Conservation (phyloP, 2,797 vertebrate genomes). For the Aulostomus chinensis region DNA sequence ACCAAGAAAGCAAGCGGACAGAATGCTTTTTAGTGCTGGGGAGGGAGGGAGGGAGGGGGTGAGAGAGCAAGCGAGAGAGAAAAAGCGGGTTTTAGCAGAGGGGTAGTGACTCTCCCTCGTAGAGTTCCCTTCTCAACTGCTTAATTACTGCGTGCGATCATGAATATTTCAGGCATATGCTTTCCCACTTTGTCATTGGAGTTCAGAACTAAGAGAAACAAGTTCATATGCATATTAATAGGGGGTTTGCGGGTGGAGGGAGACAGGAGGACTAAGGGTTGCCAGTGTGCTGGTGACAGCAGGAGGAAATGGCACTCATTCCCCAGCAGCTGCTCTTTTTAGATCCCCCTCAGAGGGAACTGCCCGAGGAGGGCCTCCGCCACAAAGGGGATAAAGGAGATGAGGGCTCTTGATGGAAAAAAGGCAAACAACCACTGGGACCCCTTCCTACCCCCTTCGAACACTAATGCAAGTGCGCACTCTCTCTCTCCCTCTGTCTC, state of each 20-base stretch:
- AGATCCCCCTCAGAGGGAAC: slow-evolving; percentile 83
- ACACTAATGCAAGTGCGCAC: slow-evolving; percentile 53
- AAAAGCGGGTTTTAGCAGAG: slow-evolving; percentile 32
- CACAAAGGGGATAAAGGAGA: slow-evolving; percentile 91
- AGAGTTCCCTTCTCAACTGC: slow-evolving; percentile 62
- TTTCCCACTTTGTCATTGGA: slow-evolving; percentile 85
- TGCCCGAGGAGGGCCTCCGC: slow-evolving; percentile 78
- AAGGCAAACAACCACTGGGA: slow-evolving; percentile 87
- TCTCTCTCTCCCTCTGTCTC: too few relatives aligned
- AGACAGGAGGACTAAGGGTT: slow-evolving; percentile 70
- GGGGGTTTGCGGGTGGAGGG: slow-evolving; percentile 59
- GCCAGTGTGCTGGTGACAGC: slow-evolving; percentile 82
- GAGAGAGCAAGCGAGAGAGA: not conserved
- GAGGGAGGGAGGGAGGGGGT: not conserved
- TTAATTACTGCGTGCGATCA: slow-evolving; percentile 79
- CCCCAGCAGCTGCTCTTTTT: slow-evolving; percentile 89
- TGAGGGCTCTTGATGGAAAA: slow-evolving; percentile 87
- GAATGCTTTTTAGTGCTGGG: slow-evolving; percentile 43
- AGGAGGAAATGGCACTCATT: slow-evolving; percentile 86
- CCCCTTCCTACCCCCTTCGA: slow-evolving; percentile 67
- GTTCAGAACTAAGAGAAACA: slow-evolving; percentile 84
- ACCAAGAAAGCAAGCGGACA: slow-evolving; percentile 56
- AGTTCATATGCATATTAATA: slow-evolving; percentile 84
- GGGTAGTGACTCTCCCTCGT: slow-evolving; percentile 56
- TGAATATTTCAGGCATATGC: slow-evolving; percentile 88